Base-by-base conservation (phyloP, 2,888 invertebrate genomes). In the Priocnemis perturbator region DNA sequence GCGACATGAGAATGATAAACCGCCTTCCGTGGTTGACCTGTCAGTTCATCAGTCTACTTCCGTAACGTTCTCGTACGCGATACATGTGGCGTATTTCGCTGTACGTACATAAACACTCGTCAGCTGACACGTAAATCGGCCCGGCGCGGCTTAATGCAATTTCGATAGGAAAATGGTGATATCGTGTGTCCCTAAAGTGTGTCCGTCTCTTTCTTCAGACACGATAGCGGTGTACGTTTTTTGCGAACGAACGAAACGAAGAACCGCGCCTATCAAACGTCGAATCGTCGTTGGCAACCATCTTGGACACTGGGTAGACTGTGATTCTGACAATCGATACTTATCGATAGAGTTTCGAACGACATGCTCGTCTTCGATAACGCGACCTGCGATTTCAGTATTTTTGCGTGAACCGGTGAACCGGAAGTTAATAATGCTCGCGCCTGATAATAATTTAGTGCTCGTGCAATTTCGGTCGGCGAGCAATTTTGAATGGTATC, bases 201-300 rank as follows among this genome's bases (percentile, higher is more conserved):
- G 37, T 37, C 37, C 50, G 15, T 37, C 15, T 23, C 14, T 53
- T 48, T 66, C 44, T 57, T 64, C 74, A 71, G 20, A 57, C 59
- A n/a, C 26, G 47, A 45, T 58, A 60, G 20, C 58, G 64, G 52
- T 60, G 52, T 66, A 23, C 60, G 59, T 50, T 65, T 67, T 59
- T 64, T 17, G 48, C 47, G 48, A 64, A 65, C 62, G 64, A 55
- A 62, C 67, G 62, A 69, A 57, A 37, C 64, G 72, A 63, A 56
- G 63, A 81, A 81, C 81, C 81, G 81, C 81, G 72, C 82, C 81
- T 81, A 77, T 66, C 62, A 47, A 64, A 75, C 56, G 69, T 74
- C 58, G 69, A 74, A 74, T 71, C 65, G 64, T 58, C 37, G 37
- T 37, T 64, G 45, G 69, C 71, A 71, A 73, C 81, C 81, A 81